These are phyloP conservation scores for Tachysurus vachellii DNA, from an alignment of 2,113 vertebrate genomes.

Conservation along the genomic window DNA sequence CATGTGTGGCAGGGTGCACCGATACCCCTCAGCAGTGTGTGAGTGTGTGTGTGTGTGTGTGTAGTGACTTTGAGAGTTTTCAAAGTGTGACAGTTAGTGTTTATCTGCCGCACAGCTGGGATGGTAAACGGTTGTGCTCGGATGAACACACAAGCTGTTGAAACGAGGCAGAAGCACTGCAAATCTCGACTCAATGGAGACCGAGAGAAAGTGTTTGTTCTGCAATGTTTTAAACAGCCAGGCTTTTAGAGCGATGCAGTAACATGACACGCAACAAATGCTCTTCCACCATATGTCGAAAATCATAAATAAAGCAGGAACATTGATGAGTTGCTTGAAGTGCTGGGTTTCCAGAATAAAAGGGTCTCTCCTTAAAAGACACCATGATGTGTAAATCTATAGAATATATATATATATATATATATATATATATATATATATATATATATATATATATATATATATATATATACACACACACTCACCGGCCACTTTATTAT, in stretches of 20 bases:
- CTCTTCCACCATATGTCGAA: conserved; percentile 29
- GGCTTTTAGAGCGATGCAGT: conserved; percentile 9
- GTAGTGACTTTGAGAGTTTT: conserved; percentile 16
- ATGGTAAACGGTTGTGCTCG: conserved; percentile 60
- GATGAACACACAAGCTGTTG: conserved; percentile 60
- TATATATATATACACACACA: too few relatives aligned
- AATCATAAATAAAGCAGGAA: conserved; percentile 17
- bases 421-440: too few relatives aligned
- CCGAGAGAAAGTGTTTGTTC: conserved; percentile 44
- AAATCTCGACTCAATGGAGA: conserved; percentile 37
- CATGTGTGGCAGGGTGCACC: background rate
- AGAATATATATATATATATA: too few relatives aligned
- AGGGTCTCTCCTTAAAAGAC: background rate
- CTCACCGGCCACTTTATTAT: too few relatives aligned
- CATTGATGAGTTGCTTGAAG: background rate
- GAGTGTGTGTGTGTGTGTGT: conserved; percentile 6
- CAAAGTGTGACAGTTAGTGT: conserved; percentile 44
- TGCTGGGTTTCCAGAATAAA: background rate
- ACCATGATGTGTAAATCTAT: background rate
- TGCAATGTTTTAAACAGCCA: conserved; percentile 47
- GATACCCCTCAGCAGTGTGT: background rate
- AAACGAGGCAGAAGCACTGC: conserved; percentile 48
- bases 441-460: too few relatives aligned
- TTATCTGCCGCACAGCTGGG: conserved; percentile 49
- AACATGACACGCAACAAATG: conserved; percentile 46